phyloP scores from a whole-genome alignment of 2,797 vertebrate genomes.

The Malurus splendens region DNA sequence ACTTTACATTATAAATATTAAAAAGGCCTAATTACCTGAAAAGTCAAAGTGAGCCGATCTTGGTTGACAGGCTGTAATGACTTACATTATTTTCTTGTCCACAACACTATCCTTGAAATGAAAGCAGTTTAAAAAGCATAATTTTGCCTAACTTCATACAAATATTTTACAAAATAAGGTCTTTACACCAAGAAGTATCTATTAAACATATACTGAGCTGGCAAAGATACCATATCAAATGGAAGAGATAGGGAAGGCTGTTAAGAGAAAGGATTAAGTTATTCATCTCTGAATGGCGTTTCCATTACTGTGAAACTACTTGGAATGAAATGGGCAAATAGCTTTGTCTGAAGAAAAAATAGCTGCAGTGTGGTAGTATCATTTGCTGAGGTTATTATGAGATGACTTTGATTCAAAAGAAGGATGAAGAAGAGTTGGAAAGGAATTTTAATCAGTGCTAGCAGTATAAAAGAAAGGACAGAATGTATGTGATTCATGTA shows the following conservation, averaged over 20 bases:
- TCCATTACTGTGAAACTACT: constrained; percentile 37
- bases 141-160: not conserved
- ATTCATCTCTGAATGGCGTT: constrained; percentile 38
- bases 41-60: not conserved
- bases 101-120: not conserved
- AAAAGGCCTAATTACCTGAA: not conserved
- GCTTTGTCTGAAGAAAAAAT: constrained; percentile 25
- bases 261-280: constrained; percentile 38
- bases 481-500: not conserved
- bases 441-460: constrained; percentile 15
- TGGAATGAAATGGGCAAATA: constrained; percentile 35
- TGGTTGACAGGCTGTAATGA: not conserved
- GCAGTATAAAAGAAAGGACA: not conserved
- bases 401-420: constrained; percentile 22
- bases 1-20: not conserved
- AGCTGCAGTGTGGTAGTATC: not conserved
- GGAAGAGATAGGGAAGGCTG: not conserved
- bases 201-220: not conserved
- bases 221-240: constrained; percentile 11
- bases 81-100: not conserved
- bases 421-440: constrained; percentile 8
- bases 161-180: constrained; percentile 13
- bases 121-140: not conserved
- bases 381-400: constrained; percentile 32
- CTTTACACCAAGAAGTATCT: not conserved